These are phyloP conservation scores for Drosophila kanapiae DNA, from an alignment of 1,140 invertebrate genomes.

Conservation along the genomic window DNA sequence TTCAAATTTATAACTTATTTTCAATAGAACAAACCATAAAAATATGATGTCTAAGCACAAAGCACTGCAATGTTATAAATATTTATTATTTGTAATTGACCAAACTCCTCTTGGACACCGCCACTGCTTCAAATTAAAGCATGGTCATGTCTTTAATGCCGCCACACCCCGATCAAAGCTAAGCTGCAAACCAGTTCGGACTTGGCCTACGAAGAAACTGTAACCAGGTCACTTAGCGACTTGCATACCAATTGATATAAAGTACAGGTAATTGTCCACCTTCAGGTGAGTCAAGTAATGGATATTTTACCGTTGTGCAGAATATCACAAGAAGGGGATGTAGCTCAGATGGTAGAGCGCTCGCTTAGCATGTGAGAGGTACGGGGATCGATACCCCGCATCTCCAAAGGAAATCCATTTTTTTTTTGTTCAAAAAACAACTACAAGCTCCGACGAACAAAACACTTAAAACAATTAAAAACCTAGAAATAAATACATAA, in stretches of 20 bases:
- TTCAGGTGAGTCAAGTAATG: constrained; percentile 1
- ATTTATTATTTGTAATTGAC: neutral
- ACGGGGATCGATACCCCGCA: constrained; percentile 93
- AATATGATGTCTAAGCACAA: too few relatives aligned
- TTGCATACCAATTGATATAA: constrained; percentile 44
- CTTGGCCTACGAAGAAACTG: constrained; percentile 33
- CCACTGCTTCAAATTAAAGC: constrained; percentile 11
- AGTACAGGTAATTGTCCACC: constrained; percentile 38
- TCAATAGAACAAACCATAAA: too few relatives aligned
- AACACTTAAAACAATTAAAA: constrained; percentile 84
- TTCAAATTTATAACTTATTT: too few relatives aligned
- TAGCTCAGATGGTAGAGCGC: constrained; percentile 90
- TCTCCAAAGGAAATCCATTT: constrained; percentile 80
- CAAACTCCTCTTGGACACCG: neutral
- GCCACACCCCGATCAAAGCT: constrained; percentile 39
- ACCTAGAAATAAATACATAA: constrained; percentile 73
- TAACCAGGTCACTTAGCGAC: constrained; percentile 15
- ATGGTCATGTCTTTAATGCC: constrained; percentile 29
- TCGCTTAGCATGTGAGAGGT: constrained; percentile 94
- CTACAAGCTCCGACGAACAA: constrained; percentile 28
- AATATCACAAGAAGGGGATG: constrained; percentile 51
- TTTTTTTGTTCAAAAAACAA: constrained; percentile 16
- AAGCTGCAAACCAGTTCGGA: constrained; percentile 64
- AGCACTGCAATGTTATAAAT: neutral
- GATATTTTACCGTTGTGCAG: constrained; percentile 28